These are phyloP conservation scores for Microplitis demolitor DNA, from an alignment of 1,140 invertebrate species.

Conservation along the genomic window DNA sequence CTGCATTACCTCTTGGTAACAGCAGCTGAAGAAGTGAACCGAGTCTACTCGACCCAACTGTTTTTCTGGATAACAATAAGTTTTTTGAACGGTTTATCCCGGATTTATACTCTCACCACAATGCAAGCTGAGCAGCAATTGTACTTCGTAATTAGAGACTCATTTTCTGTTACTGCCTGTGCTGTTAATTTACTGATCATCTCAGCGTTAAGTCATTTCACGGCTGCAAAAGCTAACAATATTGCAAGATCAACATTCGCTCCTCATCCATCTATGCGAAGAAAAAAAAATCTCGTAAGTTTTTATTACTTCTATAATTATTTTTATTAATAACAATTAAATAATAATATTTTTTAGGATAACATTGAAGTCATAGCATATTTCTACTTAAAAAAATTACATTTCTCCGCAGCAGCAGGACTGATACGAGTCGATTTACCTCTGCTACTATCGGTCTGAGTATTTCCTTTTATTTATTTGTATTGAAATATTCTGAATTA, in stretches of 20 bases:
- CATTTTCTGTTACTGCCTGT: constrained; percentile 26
- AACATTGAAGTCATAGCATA: constrained; percentile 35
- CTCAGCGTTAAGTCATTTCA: constrained; percentile 31
- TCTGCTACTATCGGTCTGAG: constrained; percentile 34
- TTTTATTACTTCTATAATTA: constrained; percentile 7
- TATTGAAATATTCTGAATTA: not conserved
- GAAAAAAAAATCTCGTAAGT: constrained; percentile 29
- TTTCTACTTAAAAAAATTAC: constrained; percentile 31
- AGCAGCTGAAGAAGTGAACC: constrained; percentile 36
- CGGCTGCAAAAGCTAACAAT: constrained; percentile 29
- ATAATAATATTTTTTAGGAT: constrained; percentile 18
- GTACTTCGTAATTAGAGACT: constrained; percentile 24
- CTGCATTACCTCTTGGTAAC: constrained; percentile 34
- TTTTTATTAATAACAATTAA: not conserved
- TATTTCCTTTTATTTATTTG: not conserved
- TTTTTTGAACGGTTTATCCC: constrained; percentile 34
- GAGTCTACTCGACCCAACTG: constrained; percentile 33
- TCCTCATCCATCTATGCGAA: constrained; percentile 19
- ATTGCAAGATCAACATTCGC: constrained; percentile 34
- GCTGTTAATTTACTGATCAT: constrained; percentile 33
- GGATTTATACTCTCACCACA: constrained; percentile 34
- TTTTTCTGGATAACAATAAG: constrained; percentile 36
- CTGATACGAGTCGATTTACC: constrained; percentile 37
- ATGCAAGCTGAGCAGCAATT: not conserved
- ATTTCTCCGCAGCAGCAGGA: constrained; percentile 31